A percentile compares a stretch with the other conserved stretches of the same genome.
phyloP scores from a whole-genome alignment of 2,888 invertebrate genomes.

The Phoenoteleia sp. region DNA sequence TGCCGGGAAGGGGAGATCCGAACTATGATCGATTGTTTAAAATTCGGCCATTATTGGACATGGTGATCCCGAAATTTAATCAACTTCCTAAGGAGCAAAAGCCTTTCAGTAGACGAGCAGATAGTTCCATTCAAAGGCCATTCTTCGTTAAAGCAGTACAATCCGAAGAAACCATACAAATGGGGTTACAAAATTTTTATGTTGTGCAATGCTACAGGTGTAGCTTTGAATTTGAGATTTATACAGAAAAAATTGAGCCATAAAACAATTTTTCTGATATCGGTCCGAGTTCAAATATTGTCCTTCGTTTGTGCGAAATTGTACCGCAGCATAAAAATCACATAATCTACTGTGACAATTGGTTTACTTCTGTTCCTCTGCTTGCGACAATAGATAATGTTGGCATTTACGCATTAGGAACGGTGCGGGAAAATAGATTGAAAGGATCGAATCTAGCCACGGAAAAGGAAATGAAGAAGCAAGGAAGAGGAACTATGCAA shows the following conservation, averaged over 20 bases:
- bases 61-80: slow-evolving; percentile 37
- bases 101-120: slow-evolving; percentile 33
- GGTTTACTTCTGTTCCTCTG: slow-evolving; percentile 29
- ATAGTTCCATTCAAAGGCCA: slow-evolving; percentile 35
- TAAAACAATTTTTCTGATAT: slow-evolving; percentile 35
- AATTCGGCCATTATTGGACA: slow-evolving; percentile 22
- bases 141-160: slow-evolving; percentile 33
- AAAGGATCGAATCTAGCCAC: not conserved
- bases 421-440: slow-evolving; percentile 15
- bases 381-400: not conserved
- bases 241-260: slow-evolving; percentile 26
- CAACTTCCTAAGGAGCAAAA: slow-evolving; percentile 34
- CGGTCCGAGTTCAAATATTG: slow-evolving; percentile 35
- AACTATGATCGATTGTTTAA: slow-evolving; percentile 29
- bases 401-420: slow-evolving; percentile 20
- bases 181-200: slow-evolving; percentile 43
- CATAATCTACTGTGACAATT: slow-evolving; percentile 31
- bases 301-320: slow-evolving; percentile 1
- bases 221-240: slow-evolving; percentile 40
- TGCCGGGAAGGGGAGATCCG: slow-evolving; percentile 15
- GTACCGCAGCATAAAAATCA: slow-evolving; percentile 16
- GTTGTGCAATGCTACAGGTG: slow-evolving; percentile 21
- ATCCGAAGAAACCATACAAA: slow-evolving; percentile 42
- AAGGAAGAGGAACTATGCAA: slow-evolving; percentile 19
- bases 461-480: slow-evolving; percentile 25